Evolutionary conservation across 2,888 invertebrate genomes (phyloP).

Genomic region (Aplocera efformata): DNA sequence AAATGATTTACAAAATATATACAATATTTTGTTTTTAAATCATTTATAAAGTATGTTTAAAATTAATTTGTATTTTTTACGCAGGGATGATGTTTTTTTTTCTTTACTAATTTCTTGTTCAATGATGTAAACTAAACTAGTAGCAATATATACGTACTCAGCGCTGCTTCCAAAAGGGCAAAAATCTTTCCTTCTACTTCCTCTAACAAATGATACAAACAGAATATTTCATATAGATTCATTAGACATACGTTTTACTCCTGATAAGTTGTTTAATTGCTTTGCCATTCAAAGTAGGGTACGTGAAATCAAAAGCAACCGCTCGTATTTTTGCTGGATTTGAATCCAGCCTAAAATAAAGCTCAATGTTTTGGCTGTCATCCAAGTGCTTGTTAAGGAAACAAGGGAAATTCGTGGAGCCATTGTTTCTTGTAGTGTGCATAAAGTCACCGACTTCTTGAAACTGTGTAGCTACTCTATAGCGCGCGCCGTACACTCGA

Average conservation of each 20-base stretch:
- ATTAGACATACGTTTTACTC: background rate
- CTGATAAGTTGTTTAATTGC: too few relatives aligned
- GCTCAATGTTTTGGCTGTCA: slow-evolving; percentile 64
- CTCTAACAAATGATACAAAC: too few relatives aligned
- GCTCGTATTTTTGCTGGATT: slow-evolving; percentile 25
- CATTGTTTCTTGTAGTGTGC: slow-evolving; percentile 61
- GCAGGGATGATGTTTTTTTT: too few relatives aligned
- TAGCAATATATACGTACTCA: too few relatives aligned
- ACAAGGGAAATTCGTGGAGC: slow-evolving; percentile 57
- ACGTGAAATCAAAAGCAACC: slow-evolving; percentile 1
- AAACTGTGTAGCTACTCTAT: slow-evolving; percentile 18
- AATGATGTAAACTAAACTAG: too few relatives aligned
- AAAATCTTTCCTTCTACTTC: too few relatives aligned
- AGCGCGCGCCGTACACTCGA: slow-evolving; percentile 19
- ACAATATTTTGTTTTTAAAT: too few relatives aligned
- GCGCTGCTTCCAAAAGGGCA: too few relatives aligned
- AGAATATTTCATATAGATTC: background rate
- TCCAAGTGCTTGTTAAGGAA: slow-evolving; percentile 75
- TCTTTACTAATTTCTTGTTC: too few relatives aligned
- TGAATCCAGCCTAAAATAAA: slow-evolving; percentile 45
- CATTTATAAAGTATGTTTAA: too few relatives aligned
- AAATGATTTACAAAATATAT: too few relatives aligned
- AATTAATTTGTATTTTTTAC: too few relatives aligned
- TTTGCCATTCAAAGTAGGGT: background rate
- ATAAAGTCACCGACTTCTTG: slow-evolving; percentile 41